Conservation (phyloP, 2,888 invertebrate genomes). For the Spodoptera littoralis region DNA sequence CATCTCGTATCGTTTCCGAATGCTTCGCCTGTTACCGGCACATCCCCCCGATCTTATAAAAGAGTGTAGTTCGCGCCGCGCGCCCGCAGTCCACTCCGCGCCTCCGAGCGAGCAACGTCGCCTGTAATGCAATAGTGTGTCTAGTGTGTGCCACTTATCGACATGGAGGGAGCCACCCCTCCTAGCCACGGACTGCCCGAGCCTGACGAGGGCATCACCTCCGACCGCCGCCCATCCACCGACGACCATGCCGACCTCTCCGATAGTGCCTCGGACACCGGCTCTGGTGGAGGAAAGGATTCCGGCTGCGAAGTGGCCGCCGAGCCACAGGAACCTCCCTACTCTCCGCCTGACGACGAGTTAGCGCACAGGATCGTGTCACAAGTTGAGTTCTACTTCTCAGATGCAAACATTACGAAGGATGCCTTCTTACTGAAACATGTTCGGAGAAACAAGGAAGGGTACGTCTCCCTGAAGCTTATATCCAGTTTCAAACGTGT, state of each 20-base stretch:
- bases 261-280: conserved; percentile 90
- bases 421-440: conserved; percentile 98
- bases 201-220: conserved; percentile 83
- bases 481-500: conserved; percentile 98
- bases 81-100: conserved; percentile 84
- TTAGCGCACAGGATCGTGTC: conserved; percentile 93
- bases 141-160: conserved; percentile 65
- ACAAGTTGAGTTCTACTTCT: conserved; percentile 98
- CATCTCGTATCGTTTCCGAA: conserved; percentile 79
- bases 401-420: conserved; percentile 97
- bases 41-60: conserved; percentile 86
- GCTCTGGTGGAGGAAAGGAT: conserved; percentile 90
- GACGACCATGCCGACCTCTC: conserved; percentile 91
- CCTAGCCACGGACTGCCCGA: conserved; percentile 77
- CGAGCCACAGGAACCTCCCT: conserved; percentile 89
- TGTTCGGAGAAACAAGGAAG: conserved; percentile 97
- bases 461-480: conserved; percentile 97
- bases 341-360: conserved; percentile 92
- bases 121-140: conserved; percentile 79
- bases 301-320: conserved; percentile 91
- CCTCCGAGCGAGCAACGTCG: conserved; percentile 80
- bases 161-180: conserved; percentile 81
- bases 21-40: conserved; percentile 80
- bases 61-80: conserved; percentile 76
- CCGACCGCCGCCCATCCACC: conserved; percentile 83